Conservation (phyloP, 2,113 vertebrate species). For the Sorex araneus region DNA sequence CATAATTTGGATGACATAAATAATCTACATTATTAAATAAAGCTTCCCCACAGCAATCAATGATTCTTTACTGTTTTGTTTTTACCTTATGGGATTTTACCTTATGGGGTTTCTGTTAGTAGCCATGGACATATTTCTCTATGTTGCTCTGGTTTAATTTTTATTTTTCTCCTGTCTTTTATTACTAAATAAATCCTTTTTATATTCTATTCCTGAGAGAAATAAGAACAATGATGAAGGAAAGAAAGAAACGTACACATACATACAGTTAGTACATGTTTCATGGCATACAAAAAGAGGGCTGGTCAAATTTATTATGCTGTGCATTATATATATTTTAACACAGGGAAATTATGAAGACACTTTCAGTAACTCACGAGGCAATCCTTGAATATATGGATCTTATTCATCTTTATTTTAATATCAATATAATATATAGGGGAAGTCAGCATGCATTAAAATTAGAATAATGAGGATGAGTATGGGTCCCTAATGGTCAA, state of each 20-base stretch:
- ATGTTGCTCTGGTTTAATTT: not conserved
- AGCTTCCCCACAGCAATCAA: too few relatives aligned
- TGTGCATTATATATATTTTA: not conserved
- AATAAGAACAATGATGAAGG: not conserved
- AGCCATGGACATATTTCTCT: not conserved
- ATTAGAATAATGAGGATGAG: not conserved
- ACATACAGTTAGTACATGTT: not conserved
- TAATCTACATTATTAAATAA: too few relatives aligned
- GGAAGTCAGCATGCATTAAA: constrained; percentile 26
- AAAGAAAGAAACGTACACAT: not conserved
- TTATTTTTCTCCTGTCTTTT: constrained; percentile 1
- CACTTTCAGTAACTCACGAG: not conserved
- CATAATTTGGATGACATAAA: too few relatives aligned
- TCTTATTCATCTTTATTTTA: not conserved
- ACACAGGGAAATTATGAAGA: not conserved
- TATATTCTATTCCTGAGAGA: not conserved
- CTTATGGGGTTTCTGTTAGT: not conserved
- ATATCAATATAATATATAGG: not conserved
- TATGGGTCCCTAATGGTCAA: not conserved
- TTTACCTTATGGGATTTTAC: not conserved
- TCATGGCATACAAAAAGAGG: not conserved
- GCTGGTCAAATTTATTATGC: not conserved
- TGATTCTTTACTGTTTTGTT: not conserved
- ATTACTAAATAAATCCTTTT: not conserved
- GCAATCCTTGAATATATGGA: not conserved